Percentiles rank a stretch among this genome's conserved stretches.
phyloP scores from a whole-genome alignment of 2,888 invertebrate species.

The Hypolimnas misippus region DNA sequence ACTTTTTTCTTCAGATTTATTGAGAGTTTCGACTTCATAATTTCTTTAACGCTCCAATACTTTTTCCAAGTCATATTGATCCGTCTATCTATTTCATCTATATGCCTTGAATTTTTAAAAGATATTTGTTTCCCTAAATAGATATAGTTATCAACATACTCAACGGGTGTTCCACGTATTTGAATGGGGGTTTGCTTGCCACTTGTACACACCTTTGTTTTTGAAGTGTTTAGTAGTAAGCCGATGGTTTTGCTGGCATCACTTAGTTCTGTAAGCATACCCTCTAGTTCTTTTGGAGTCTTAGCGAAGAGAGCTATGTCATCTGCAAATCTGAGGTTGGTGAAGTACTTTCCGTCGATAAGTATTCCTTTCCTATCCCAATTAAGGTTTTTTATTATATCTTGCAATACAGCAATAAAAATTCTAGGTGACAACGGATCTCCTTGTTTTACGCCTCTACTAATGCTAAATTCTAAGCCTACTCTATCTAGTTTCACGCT shows the following conservation, averaged over 20 bases:
- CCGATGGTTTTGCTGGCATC: neutral
- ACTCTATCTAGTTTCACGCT: neutral
- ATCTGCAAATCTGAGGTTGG: neutral
- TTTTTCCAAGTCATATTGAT: no score
- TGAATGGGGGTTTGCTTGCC: neutral
- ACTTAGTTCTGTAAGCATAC: neutral
- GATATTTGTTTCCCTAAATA: no score
- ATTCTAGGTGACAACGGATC: conserved; percentile 12
- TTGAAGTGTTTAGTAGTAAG: neutral
- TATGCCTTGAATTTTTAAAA: no score
- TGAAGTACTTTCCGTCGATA: conserved; percentile 1
- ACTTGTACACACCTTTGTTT: neutral
- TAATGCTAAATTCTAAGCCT: conserved; percentile 1
- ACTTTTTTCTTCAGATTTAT: no score
- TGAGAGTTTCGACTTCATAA: no score
- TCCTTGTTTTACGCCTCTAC: conserved; percentile 15
- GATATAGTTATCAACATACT: no score
- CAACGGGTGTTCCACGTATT: neutral
- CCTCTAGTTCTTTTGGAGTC: neutral
- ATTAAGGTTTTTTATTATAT: conserved; percentile 11
- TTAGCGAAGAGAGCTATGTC: neutral
- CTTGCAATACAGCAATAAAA: conserved; percentile 3
- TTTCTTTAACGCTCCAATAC: no score
- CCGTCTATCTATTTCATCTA: no score
- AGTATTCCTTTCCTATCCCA: neutral